Base-by-base conservation (phyloP, 2,797 vertebrate species). In the Glyptemys insculpta region DNA sequence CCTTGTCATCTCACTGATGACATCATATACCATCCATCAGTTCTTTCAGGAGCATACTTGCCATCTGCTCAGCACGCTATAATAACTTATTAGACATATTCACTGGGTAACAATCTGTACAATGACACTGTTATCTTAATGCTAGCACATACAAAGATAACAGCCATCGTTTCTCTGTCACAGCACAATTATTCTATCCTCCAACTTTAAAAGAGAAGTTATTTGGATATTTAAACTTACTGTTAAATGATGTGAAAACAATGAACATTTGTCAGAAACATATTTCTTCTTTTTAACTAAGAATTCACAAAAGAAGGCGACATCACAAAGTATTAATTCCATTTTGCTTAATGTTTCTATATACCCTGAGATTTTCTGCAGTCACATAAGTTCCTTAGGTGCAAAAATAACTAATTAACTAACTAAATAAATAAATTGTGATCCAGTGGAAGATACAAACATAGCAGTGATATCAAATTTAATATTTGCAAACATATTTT, bases 1-100 rank as follows among this genome's bases (percentile, higher is more conserved):
- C 98, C 98, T 98, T 99, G 99, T 99, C 99, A 99, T 99, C 98
- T 98, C 98, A 97, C 96, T 98, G 99, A 99, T 99, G 99, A 99
- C 99, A 99, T 99, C 99, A 99, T 99, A 98, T 98, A 98, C 98
- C 98, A 99, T 99, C 99, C 98, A 99, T 99, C 99, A 99, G 96
- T 97, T 97, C 98, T 98, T 98, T 98, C 98, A 98, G 98, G 97
- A 99, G 98, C 98, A 97, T 98, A 98, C 98, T 98, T 98, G 98
- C 99, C 99, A 99, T 99, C 99, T 99, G 99, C 98, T 99, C 98
- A 97, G 97, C 98, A 98, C 44, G 81, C 97, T 98, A 98, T 98
- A 98, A 98, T 98, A 98, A 98, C 98, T 98, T 98, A 98, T 97
- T 98, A 98, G 97, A 98, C 97, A 98, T 97, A 98, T 98, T 98